A percentile compares a stretch with the other conserved stretches of the same genome.
These are phyloP conservation scores for Drosophila kikkawai DNA, from an alignment of 1,140 invertebrate genomes.

Conservation along the genomic window DNA sequence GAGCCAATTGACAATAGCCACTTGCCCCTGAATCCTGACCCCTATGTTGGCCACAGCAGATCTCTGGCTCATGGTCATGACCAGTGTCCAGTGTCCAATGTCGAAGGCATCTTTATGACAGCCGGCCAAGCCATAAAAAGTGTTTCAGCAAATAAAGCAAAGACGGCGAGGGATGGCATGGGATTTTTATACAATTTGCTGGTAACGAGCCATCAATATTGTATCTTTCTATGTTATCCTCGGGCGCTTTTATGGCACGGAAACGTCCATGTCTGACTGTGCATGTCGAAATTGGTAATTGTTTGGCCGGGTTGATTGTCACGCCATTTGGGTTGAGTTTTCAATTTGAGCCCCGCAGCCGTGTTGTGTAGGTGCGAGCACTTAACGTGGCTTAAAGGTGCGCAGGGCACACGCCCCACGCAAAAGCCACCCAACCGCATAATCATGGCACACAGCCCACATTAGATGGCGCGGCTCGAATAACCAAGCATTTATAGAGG, in stretches of 20 bases:
- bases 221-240: slow-evolving; percentile 52
- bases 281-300: slow-evolving; percentile 63
- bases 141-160: slow-evolving; percentile 61
- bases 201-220: slow-evolving; percentile 63
- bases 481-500: slow-evolving; percentile 2
- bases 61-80: slow-evolving; percentile 22
- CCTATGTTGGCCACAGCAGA: slow-evolving; percentile 2
- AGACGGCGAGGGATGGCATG: slow-evolving; percentile 9
- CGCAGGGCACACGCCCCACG: slow-evolving; percentile 5
- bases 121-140: slow-evolving; percentile 45
- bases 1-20: slow-evolving; percentile 19
- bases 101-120: slow-evolving; percentile 52
- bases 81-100: slow-evolving; percentile 37
- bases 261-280: slow-evolving; percentile 56
- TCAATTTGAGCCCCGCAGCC: slow-evolving; percentile 46
- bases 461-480: slow-evolving; percentile 34
- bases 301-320: slow-evolving; percentile 52
- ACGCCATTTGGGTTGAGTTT: slow-evolving; percentile 48
- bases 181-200: slow-evolving; percentile 65
- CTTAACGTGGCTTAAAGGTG: slow-evolving; percentile 51
- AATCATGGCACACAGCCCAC: slow-evolving; percentile 50
- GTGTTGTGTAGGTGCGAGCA: slow-evolving; percentile 59
- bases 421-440: slow-evolving; percentile 45
- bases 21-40: slow-evolving; percentile 6
- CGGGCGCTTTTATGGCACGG: slow-evolving; percentile 54